Conservation (phyloP, 2,888 invertebrate genomes). For the Tanypteryx hageni region DNA sequence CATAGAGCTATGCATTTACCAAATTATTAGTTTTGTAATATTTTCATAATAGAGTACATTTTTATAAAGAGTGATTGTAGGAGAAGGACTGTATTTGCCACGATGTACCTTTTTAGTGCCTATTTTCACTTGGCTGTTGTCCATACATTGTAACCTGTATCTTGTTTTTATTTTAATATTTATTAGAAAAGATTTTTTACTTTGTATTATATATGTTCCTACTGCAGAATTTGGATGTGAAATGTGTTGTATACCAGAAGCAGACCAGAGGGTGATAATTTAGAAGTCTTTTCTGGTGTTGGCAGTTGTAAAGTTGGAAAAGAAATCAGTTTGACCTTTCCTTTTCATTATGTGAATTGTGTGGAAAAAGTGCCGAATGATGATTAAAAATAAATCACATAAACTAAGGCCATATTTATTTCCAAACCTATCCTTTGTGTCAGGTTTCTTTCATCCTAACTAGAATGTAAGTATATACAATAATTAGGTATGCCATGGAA, state of each 20-base stretch:
- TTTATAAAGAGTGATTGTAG: conserved; percentile 61
- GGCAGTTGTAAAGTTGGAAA: background rate
- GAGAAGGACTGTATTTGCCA: conserved; percentile 27
- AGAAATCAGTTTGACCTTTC: background rate
- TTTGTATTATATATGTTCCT: conserved; percentile 55
- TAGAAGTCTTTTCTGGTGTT: background rate
- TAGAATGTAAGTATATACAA: too few species aligned
- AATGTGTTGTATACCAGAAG: conserved; percentile 4
- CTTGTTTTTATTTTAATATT: conserved; percentile 51
- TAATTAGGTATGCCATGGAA: too few species aligned
- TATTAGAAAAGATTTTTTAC: conserved; percentile 43
- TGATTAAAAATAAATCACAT: conserved; percentile 3
- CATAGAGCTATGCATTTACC: conserved; percentile 62
- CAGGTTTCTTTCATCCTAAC: too few species aligned
- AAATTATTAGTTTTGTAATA: conserved; percentile 63
- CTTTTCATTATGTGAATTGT: conserved; percentile 12
- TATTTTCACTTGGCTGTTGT: conserved; percentile 54
- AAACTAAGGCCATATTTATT: too few species aligned
- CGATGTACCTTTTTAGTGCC: conserved; percentile 48
- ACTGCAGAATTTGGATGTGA: conserved; percentile 35
- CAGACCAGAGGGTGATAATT: background rate
- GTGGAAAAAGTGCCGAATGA: conserved; percentile 44
- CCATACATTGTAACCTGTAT: conserved; percentile 4
- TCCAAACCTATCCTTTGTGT: too few species aligned
- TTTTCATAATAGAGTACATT: conserved; percentile 63